Evolutionary conservation across 2,797 vertebrate species (phyloP).

Genomic region (Monodelphis domestica): DNA sequence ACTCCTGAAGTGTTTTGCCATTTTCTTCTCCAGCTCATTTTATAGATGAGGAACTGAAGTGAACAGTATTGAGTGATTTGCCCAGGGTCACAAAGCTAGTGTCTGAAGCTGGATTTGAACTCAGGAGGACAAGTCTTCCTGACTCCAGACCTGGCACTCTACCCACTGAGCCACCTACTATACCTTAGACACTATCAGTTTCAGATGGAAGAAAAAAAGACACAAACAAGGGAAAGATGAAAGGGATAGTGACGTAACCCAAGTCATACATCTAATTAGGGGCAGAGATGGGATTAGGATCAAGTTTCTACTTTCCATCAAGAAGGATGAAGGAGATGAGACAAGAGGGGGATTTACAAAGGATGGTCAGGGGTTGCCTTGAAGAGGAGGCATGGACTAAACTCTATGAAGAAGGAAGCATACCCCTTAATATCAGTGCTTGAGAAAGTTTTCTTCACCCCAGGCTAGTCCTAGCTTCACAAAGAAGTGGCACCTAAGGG

Average conservation of each 20-base stretch:
- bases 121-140: too few relatives aligned
- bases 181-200: background rate
- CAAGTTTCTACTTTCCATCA: background rate
- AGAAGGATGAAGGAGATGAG: background rate
- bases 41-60: too few relatives aligned
- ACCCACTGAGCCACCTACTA: too few relatives aligned
- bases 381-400: background rate
- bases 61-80: too few relatives aligned
- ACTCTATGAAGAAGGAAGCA: constrained; percentile 3
- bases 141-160: too few relatives aligned
- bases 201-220: background rate
- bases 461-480: background rate
- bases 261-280: background rate
- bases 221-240: background rate
- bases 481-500: background rate
- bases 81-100: too few relatives aligned
- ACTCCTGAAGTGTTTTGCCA: too few relatives aligned
- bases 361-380: background rate
- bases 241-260: accelerated
- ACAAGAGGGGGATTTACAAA: background rate
- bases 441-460: background rate
- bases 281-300: background rate
- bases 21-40: too few relatives aligned
- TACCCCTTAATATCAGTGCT: constrained; percentile 11
- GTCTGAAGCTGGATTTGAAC: too few relatives aligned